A percentile compares a stretch with the other conserved stretches of the same genome.
These are phyloP conservation scores for Tamias sibiricus DNA, from an alignment of 2,113 vertebrate genomes.

Conservation along the genomic window DNA sequence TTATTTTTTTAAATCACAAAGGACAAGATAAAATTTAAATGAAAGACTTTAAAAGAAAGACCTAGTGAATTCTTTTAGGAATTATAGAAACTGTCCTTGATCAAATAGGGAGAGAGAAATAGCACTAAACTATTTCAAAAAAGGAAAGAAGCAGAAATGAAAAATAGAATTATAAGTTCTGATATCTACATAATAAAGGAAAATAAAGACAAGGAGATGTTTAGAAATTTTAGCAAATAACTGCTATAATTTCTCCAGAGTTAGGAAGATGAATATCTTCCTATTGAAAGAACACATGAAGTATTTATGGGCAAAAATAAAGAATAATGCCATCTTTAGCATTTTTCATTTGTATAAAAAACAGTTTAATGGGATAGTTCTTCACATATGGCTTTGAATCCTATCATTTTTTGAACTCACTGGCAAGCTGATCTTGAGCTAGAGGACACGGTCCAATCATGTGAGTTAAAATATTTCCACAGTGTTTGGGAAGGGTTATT, in stretches of 20 bases:
- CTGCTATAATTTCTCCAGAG: background rate
- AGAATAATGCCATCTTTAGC: background rate
- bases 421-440: background rate
- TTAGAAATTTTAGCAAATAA: background rate
- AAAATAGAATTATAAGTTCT: background rate
- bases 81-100: background rate
- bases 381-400: background rate
- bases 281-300: background rate
- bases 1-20: background rate
- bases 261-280: background rate
- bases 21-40: background rate
- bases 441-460: background rate
- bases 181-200: background rate
- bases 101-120: background rate
- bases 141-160: background rate
- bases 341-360: background rate
- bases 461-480: background rate
- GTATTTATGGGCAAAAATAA: background rate
- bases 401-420: background rate
- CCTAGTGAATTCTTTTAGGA: background rate
- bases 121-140: background rate
- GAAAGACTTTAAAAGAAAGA: background rate
- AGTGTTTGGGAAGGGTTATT: background rate
- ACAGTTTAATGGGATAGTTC: background rate
- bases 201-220: background rate